A percentile compares a stretch with the other conserved stretches of the same genome.
Conservation (phyloP, 2,113 vertebrate species). For the Chloropsis hardwickii region DNA sequence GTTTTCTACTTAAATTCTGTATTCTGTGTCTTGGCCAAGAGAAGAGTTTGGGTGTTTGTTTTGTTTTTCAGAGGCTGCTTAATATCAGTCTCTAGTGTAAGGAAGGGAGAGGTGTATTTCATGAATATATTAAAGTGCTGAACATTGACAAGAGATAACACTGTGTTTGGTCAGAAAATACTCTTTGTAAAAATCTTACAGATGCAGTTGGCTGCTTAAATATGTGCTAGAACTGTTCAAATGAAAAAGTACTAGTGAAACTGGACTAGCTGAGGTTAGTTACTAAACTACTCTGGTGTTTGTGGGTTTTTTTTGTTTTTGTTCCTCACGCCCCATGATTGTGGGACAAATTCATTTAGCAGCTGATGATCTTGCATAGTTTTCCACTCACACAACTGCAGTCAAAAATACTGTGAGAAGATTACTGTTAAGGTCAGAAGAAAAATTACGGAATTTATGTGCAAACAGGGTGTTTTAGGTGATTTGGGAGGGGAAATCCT, state of each 20-base stretch:
- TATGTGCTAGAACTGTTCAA: background rate
- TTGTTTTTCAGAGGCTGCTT: background rate
- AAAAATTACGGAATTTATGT: background rate
- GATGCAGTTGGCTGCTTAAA: background rate
- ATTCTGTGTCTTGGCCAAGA: background rate
- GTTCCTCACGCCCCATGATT: background rate
- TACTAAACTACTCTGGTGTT: background rate
- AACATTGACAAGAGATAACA: background rate
- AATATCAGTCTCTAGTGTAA: background rate
- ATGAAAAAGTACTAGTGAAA: background rate
- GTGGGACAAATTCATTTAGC: background rate
- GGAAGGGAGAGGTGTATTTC: background rate
- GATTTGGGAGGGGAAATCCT: rapidly evolving
- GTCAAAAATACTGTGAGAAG: background rate
- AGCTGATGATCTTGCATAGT: background rate
- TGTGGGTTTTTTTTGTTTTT: background rate
- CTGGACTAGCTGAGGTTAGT: background rate
- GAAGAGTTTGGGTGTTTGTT: background rate
- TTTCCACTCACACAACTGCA: background rate
- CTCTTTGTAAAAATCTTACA: background rate
- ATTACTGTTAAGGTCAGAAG: background rate
- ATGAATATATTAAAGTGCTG: background rate
- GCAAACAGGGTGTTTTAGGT: background rate
- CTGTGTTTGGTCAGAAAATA: background rate
- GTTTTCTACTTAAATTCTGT: background rate